Evolutionary conservation across 2,888 invertebrate species (phyloP), one percentile per base, ranked within the genome.

Genomic region (Abrostola tripartita): DNA sequence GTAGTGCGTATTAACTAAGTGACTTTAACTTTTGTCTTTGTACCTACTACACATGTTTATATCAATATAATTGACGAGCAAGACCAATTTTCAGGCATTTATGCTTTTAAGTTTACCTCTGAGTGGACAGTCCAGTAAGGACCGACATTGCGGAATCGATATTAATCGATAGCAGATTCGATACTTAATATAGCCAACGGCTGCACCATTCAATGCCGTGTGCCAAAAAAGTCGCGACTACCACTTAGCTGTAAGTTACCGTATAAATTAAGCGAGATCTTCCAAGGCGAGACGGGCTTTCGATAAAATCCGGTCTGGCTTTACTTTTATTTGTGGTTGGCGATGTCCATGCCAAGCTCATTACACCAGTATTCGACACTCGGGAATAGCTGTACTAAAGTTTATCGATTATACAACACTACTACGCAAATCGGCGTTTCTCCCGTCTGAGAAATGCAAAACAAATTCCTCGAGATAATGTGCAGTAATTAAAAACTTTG

Each of bases 211-310:
- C 88, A 88, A 88, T 90, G 89, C 72, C 86, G 81, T 85, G 86
- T 85, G 85, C 90, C 87, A 88, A 89, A 90, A 88, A 89, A 85
- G 83, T 84, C 83, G 79, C 79, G 82, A 81, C 78, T 65, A 77
- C 74, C 72, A 75, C 78, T 83, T 83, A 79, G 78, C 74, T 82
- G 76, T 78, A 78, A 74, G 69, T 82, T 82, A 76, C 81, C 70
- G 82, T 84, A 85, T 85, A 82, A 81, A 83, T 84, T 82, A 86
- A 86, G 82, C 85, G 85, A 83, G 84, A 81, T 84, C 82, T 77
- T 85, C 80, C 85, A 87, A 87, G 86, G 84, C 85, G 74, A 85
- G 82, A 75, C 81, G 74, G 83, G 84, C 83, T 84, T 84, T 86
- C 84, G 83, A 84, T 86, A 80, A 86, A 88, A 90, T 89, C 88